phyloP scores from a whole-genome alignment of 2,113 vertebrate genomes.

The Cromileptes altivelis region DNA sequence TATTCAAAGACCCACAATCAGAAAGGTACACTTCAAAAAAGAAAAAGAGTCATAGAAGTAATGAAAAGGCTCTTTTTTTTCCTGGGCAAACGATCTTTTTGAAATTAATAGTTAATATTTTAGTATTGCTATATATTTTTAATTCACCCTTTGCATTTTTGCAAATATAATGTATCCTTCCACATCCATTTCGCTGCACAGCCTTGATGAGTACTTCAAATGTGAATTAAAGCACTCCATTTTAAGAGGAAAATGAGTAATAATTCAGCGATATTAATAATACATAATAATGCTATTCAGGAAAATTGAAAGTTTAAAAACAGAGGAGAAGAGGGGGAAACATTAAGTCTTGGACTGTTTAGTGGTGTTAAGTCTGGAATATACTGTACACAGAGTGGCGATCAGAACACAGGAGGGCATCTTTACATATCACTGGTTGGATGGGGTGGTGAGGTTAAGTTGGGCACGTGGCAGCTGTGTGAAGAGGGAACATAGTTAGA shows the following conservation, averaged over 20 bases:
- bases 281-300: slow-evolving; percentile 86
- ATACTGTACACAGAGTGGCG: not conserved
- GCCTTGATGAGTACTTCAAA: slow-evolving; percentile 88
- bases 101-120: slow-evolving; percentile 88
- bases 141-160: slow-evolving; percentile 87
- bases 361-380: slow-evolving; percentile 23
- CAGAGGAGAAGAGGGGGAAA: slow-evolving; percentile 68
- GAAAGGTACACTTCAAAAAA: slow-evolving; percentile 52
- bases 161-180: slow-evolving; percentile 88
- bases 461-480: slow-evolving; percentile 39
- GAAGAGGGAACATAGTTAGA: slow-evolving; percentile 46
- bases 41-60: slow-evolving; percentile 69
- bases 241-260: slow-evolving; percentile 88
- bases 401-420: slow-evolving; percentile 12
- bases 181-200: slow-evolving; percentile 80
- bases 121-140: slow-evolving; percentile 87
- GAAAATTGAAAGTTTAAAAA: slow-evolving; percentile 85
- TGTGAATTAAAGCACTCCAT: slow-evolving; percentile 88
- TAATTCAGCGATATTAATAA: slow-evolving; percentile 90
- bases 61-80: slow-evolving; percentile 79
- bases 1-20: slow-evolving; percentile 60
- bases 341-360: slow-evolving; percentile 69
- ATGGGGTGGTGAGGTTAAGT: slow-evolving; percentile 8
- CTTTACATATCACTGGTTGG: slow-evolving; percentile 20
- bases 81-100: slow-evolving; percentile 83